A percentile compares a stretch with the other conserved stretches of the same genome.
phyloP scores from a whole-genome alignment of 1,140 invertebrate species.

The Campoletis sonorensis region DNA sequence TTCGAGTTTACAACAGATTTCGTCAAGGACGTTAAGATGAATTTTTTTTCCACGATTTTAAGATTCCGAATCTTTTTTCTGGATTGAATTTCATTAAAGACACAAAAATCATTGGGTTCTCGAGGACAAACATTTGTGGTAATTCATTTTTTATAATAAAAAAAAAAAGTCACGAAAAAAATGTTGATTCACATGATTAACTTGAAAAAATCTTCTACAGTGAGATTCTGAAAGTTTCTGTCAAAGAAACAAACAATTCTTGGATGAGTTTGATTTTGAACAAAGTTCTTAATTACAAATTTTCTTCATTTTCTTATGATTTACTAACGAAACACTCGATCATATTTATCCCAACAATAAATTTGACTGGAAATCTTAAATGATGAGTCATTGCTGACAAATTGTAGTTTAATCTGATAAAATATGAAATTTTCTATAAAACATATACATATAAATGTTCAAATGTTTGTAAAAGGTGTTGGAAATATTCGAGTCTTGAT shows the following conservation, averaged over 20 bases:
- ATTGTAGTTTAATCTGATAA: not conserved
- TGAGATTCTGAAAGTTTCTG: too few relatives aligned
- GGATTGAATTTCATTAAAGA: not conserved
- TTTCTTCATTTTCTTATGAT: too few relatives aligned
- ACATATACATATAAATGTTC: not conserved
- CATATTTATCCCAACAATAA: too few relatives aligned
- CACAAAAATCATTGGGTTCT: not conserved
- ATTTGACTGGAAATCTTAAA: too few relatives aligned
- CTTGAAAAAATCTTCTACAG: too few relatives aligned
- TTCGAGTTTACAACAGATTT: not conserved
- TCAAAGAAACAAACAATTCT: too few relatives aligned
- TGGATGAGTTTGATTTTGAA: too few relatives aligned
- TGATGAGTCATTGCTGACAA: too few relatives aligned
- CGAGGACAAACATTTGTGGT: not conserved
- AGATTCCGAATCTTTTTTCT: not conserved
- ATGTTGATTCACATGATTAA: not conserved
- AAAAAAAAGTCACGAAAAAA: not conserved
- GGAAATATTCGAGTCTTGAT: constrained; percentile 32
- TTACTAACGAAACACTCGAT: too few relatives aligned
- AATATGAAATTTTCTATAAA: not conserved
- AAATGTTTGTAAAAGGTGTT: not conserved
- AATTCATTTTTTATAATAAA: not conserved
- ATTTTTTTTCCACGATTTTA: not conserved
- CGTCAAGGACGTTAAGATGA: not conserved
- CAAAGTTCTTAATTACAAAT: too few relatives aligned